Percentiles rank a stretch among this genome's conserved stretches.
Evolutionary conservation across 2,113 vertebrate genomes (phyloP).

Genomic region (Perca flavescens): DNA sequence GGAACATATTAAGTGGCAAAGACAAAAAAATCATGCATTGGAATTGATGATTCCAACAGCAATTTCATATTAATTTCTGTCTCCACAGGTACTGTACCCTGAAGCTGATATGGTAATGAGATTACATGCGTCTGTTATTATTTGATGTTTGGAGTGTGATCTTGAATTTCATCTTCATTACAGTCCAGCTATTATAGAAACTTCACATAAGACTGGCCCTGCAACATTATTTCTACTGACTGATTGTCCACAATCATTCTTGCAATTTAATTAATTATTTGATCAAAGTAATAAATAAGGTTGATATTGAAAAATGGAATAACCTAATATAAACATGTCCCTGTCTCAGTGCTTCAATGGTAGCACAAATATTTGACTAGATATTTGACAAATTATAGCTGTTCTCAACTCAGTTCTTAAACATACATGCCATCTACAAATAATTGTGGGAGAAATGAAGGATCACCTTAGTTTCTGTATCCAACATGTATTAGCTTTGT

Average conservation of each 20-base stretch:
- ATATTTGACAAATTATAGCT: neutral
- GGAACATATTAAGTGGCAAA: slow-evolving; percentile 27
- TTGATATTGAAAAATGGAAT: neutral
- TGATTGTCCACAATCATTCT: neutral
- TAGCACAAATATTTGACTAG: neutral
- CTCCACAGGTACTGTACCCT: slow-evolving; percentile 49
- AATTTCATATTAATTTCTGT: slow-evolving; percentile 61
- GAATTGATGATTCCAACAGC: slow-evolving; percentile 43
- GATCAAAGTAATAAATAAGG: neutral
- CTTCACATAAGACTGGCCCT: neutral
- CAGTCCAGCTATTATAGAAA: neutral
- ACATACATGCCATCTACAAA: neutral
- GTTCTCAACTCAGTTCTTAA: neutral
- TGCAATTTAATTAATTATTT: neutral
- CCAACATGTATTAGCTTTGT: neutral
- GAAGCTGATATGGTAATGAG: slow-evolving; percentile 61
- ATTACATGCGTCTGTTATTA: slow-evolving; percentile 45
- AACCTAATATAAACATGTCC: neutral
- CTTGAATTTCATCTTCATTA: slow-evolving; percentile 36
- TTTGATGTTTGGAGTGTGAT: slow-evolving; percentile 49
- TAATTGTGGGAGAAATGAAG: neutral
- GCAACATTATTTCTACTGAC: neutral
- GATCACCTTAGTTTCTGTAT: neutral
- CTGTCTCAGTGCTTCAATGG: neutral
- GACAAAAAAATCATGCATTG: slow-evolving; percentile 28